Conservation (phyloP, 2,113 vertebrate species). For the Podocnemis expansa region DNA sequence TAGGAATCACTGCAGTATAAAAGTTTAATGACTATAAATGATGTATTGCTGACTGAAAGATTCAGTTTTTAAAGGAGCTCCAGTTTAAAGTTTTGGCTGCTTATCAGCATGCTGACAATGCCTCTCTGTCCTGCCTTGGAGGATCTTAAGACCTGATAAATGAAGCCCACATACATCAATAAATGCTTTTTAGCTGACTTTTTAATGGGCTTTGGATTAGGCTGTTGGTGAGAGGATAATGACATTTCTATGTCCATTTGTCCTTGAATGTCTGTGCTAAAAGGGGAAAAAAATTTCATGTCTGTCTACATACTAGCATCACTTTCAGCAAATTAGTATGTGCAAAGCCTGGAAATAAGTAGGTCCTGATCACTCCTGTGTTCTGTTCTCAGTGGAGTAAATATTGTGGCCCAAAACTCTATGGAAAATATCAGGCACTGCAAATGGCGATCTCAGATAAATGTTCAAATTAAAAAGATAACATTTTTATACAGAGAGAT, state of each 20-base stretch:
- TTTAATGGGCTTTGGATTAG: background rate
- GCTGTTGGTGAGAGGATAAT: background rate
- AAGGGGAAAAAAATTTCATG: fast-evolving
- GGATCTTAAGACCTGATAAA: background rate
- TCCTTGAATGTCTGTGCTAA: background rate
- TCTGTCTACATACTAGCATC: background rate
- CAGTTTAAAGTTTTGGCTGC: background rate
- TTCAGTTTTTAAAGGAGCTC: background rate
- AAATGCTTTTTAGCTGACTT: background rate
- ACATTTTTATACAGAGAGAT: background rate
- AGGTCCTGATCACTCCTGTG: background rate
- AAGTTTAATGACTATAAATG: background rate
- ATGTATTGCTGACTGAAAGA: background rate
- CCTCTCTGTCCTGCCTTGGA: background rate
- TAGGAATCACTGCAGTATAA: background rate
- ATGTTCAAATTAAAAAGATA: background rate
- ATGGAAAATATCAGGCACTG: background rate
- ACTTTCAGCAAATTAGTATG: background rate
- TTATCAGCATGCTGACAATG: background rate
- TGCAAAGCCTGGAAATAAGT: background rate
- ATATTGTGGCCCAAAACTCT: fast-evolving
- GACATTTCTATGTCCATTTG: background rate
- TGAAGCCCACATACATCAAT: background rate
- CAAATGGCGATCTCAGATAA: background rate
- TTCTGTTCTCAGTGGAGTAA: fast-evolving